Base-by-base conservation (phyloP, 2,113 vertebrate genomes). In the Aptenodytes forsteri region DNA sequence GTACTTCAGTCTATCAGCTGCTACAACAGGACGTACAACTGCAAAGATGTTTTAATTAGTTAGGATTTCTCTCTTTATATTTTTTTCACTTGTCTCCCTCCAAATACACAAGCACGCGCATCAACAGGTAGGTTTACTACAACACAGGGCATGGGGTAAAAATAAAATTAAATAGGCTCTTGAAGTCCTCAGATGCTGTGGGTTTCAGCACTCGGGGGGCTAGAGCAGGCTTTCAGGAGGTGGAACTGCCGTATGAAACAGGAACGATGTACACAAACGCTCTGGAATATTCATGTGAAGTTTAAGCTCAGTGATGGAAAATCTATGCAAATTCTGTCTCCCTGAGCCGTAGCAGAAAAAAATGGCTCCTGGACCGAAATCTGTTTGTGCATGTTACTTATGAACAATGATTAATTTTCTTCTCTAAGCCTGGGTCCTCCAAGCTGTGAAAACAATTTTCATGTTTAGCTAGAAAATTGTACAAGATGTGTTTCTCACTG, bases 371-470 rank as follows among this genome's bases (percentile, higher is more conserved):
- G 27, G 17, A 76, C 34, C 0, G 4, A 81, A 93, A 92, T 89
- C 67, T 94, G 76, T 96, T 87, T 89, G 78, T 2, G 58, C 42
- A 54, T 1, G 44, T 94, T 95, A 89, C 91, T 94, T 91, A 83
- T 42, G 76, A 97, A 93, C 14, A 3, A 89, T 96, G 95, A 97
- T 96, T 96, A 89, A 96, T 92, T 94, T 91, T 86, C 85, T 95
- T 89, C 81, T 81, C 71, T 50, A 84, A 91, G 95, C 66, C 49
- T 87, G 81, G 56, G 81, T 91, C 84, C 79, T 96, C 89, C 85
- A 96, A 97, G 86, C 95, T 97, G 90, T 93, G 76, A 95, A 96
- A 96, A 96, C 88, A 92, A 96, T 97, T 96, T 96, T 90, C 88
- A 71, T 86, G 78, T 93, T 87, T 91, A 96, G 81, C 83, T 59